phyloP scores from a whole-genome alignment of 2,797 vertebrate genomes.

The Morus bassanus region DNA sequence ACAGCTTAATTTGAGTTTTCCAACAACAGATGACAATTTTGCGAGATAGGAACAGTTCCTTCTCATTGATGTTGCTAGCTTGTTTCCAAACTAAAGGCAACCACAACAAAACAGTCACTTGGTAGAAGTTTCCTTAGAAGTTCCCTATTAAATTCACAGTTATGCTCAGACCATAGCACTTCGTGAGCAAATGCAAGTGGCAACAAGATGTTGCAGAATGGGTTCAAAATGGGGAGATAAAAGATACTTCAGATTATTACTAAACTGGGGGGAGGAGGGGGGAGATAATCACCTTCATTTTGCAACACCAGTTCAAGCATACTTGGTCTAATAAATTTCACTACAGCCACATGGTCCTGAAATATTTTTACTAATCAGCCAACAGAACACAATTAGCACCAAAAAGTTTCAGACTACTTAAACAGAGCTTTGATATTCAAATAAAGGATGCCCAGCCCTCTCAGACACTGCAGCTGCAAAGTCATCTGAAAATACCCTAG shows the following conservation, averaged over 20 bases:
- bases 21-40: background rate
- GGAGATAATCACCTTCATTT: background rate
- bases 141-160: background rate
- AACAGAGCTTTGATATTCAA: background rate
- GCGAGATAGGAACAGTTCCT: background rate
- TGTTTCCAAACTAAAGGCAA: background rate
- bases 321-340: background rate
- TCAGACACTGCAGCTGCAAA: background rate
- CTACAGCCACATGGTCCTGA: background rate
- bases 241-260: background rate
- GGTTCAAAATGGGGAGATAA: background rate
- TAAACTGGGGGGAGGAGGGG: background rate
- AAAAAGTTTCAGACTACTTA: background rate
- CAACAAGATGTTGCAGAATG: background rate
- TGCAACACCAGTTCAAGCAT: background rate
- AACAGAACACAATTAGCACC: background rate
- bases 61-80: background rate
- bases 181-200: background rate
- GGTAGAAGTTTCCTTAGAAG: background rate
- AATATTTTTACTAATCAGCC: background rate
- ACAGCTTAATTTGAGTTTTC: background rate
- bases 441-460: background rate
- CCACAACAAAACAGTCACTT: background rate
- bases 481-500: background rate
- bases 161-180: background rate